Evolutionary conservation across 2,888 invertebrate genomes (phyloP).

Genomic region (Gryllus longicercus): DNA sequence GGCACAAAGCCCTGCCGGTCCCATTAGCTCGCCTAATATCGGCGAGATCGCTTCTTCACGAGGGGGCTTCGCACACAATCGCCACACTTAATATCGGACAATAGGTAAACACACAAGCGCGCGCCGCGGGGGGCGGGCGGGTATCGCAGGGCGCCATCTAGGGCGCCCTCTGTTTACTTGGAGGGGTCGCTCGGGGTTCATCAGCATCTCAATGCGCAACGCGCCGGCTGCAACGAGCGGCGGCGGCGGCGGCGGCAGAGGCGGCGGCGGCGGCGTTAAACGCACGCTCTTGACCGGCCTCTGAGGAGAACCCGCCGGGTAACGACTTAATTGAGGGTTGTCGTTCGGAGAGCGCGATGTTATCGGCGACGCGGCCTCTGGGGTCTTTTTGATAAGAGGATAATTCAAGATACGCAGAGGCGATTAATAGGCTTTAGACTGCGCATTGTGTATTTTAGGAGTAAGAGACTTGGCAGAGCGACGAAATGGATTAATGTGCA

Average conservation of each 20-base stretch:
- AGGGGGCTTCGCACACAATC: neutral
- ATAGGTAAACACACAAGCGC: neutral
- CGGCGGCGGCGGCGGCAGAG: too few relatives aligned
- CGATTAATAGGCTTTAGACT: too few relatives aligned
- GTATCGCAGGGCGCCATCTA: neutral
- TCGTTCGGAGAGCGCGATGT: neutral
- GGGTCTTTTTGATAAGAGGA: too few relatives aligned
- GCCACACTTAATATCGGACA: constrained; percentile 9
- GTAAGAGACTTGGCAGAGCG: too few relatives aligned
- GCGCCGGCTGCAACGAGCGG: too few relatives aligned
- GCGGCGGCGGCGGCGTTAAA: too few relatives aligned
- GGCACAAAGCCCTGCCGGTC: neutral
- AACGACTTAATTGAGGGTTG: constrained; percentile 6
- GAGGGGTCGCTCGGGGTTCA: neutral
- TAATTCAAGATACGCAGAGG: too few relatives aligned
- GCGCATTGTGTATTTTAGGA: too few relatives aligned
- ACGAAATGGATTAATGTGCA: too few relatives aligned
- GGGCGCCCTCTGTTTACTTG: neutral
- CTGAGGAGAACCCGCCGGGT: neutral
- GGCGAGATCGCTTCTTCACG: neutral
- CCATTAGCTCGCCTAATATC: neutral
- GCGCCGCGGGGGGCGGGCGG: neutral
- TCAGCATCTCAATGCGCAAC: neutral
- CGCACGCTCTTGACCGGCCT: neutral
- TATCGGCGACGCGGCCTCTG: neutral